Base-by-base conservation (phyloP, 1,140 invertebrate genomes). In the Lepidurus apus region DNA sequence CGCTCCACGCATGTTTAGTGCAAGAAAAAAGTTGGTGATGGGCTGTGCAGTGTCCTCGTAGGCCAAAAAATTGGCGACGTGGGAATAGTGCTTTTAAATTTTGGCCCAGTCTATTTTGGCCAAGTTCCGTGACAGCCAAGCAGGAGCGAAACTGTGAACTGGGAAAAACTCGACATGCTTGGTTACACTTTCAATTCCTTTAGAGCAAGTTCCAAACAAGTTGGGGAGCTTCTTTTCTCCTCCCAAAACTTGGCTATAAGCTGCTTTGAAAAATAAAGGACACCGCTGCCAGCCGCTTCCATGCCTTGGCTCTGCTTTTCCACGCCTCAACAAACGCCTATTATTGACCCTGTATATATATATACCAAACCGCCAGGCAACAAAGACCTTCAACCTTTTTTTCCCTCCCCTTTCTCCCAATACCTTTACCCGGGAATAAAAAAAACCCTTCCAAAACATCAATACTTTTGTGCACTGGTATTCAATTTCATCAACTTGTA, bases 241-340 rank as follows among this genome's bases (percentile, higher is more conserved):
- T 65, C 17, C n/a, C 17, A 65, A 65, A 65, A 65, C 53, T 65
- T 65, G 53, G 13, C 53, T 65, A 21, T 65, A 65, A 65, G 53
- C 53, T 65, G 53, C 53, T n/a, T 65, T n/a, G 9, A 21, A 34
- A 65, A 65, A 65, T 65, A 13, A 8, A 65, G 13, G 53, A 65
- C 53, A 65, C 53, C 53, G 47, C 47, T 65, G 6, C 47, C 21
- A 65, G 47, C 21, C 6, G 53, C 53, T 21, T 65, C 53, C 8
- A 65, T 17, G 53, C 17, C 53, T 65, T 65, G 17, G 53, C 21
- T 65, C 53, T 65, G 17, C 13, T 65, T 65, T 21, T 65, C 53
- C 53, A 65, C n/a, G 53, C 53, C 53, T 65, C 53, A 65, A 65
- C 17, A 21, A 65, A 65, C n/a, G 53, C 53, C 53, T 65, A 65